Percentiles rank a stretch among this genome's conserved stretches.
Conservation (phyloP, 2,888 invertebrate species). For the Theretra japonica region DNA sequence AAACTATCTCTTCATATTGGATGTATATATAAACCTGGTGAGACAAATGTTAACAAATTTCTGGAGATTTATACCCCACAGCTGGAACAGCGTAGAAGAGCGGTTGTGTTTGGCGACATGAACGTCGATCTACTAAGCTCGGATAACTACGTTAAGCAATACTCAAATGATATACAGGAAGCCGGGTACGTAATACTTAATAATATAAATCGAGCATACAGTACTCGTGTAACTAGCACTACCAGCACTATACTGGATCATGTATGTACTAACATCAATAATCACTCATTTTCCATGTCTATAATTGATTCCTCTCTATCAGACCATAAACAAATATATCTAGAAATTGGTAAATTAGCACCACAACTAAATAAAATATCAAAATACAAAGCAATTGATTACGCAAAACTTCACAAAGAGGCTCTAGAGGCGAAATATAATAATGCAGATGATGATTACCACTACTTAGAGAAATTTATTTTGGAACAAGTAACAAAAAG, state of each 20-base stretch:
- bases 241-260: not conserved
- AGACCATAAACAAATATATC: too few relatives aligned
- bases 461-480: too few relatives aligned
- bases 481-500: too few relatives aligned
- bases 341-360: too few relatives aligned
- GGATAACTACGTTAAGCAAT: slow-evolving; percentile 23
- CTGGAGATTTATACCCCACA: slow-evolving; percentile 34
- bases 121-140: slow-evolving; percentile 32
- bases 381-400: too few relatives aligned
- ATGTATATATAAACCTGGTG: slow-evolving; percentile 35
- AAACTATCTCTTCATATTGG: slow-evolving; percentile 18
- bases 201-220: slow-evolving; percentile 19
- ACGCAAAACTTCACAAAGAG: too few relatives aligned
- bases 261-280: too few relatives aligned
- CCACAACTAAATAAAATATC: too few relatives aligned
- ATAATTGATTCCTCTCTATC: too few relatives aligned
- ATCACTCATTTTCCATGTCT: too few relatives aligned
- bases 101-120: slow-evolving; percentile 37
- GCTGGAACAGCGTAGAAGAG: slow-evolving; percentile 34
- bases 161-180: slow-evolving; percentile 32
- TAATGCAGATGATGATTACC: too few relatives aligned
- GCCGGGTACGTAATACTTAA: slow-evolving; percentile 36
- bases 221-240: not conserved
- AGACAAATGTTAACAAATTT: slow-evolving; percentile 35
- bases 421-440: too few relatives aligned